These are phyloP conservation scores for Corticium candelabrum DNA, from an alignment of 37 sponge, comb jelly and placozoan genomes.

Conservation along the genomic window DNA sequence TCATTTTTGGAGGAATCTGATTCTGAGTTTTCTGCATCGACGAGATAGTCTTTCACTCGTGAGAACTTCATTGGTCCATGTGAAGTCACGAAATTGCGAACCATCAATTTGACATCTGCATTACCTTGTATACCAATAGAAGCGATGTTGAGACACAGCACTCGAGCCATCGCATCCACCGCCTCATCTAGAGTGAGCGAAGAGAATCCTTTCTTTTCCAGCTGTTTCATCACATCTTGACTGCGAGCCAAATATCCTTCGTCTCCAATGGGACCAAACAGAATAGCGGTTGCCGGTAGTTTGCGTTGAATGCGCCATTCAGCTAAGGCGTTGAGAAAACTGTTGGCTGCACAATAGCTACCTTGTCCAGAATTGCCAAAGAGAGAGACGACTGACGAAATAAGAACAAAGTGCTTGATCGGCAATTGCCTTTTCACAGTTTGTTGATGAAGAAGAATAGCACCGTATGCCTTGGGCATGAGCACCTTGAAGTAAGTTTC, in stretches of 20 bases:
- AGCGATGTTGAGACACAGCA: not conserved
- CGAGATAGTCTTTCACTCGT: not conserved
- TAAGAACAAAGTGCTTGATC: constrained; percentile 15
- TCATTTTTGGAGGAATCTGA: too few species aligned
- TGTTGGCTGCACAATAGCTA: constrained; percentile 45
- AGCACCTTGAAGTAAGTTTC: constrained; percentile 27
- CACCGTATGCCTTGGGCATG: constrained; percentile 29
- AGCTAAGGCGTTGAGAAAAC: not conserved
- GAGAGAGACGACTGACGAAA: constrained; percentile 27
- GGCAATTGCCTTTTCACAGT: not conserved
- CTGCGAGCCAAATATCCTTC: not conserved
- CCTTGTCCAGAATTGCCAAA: constrained; percentile 40
- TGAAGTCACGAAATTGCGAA: not conserved
- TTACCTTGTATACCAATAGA: not conserved
- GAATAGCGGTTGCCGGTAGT: not conserved
- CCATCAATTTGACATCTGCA: not conserved
- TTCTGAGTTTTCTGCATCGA: too few species aligned
- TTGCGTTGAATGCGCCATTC: not conserved
- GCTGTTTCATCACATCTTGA: not conserved
- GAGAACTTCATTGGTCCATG: not conserved
- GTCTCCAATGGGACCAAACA: not conserved
- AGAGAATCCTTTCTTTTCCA: not conserved
- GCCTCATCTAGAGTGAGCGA: not conserved
- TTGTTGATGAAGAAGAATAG: constrained; percentile 14
- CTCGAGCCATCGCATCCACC: not conserved